Base-by-base conservation (phyloP, 2,113 vertebrate species). In the Myrmophylax atrothorax region DNA sequence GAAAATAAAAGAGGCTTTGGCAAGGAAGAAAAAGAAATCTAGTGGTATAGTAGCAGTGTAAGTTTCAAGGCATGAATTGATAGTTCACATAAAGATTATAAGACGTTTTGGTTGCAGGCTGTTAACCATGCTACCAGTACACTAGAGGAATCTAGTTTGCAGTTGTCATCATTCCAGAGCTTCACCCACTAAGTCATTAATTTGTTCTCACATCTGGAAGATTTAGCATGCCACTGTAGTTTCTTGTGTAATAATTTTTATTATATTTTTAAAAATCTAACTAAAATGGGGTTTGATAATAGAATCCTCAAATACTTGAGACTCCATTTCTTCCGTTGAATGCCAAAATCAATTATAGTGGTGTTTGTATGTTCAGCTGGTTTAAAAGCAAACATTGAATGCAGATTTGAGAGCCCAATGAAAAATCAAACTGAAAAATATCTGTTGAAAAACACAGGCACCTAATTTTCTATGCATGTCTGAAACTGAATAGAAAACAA, bases 131-230 rank as follows among this genome's bases (percentile, higher is more conserved):
- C 59, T 94, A 85, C 87, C 55, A 89, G 74, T 86, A 84, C 37
- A 28, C 85, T 80, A 70, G 70, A 80, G 59, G 83, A 96, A 37
- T 59, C 49, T 86, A 89, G 46, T 42, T 81, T 92, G 72, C 50
- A 40, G 42, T 93, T 96, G 77, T 95, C 92, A 91, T 86, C 79
- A 86, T 96, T 95, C 81, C 84, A 94, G 83, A 77, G 64, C 90
- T 94, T 84, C 79, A 87, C 64, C 81, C 73, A 72, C 50, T 50
- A 92, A 96, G 73, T 74, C 91, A 80, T 88, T 94, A 80, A 87
- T 89, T 76, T 90, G 53, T 82, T 77, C 63, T 95, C 23, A 40
- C 68, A 49, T 92, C 72, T 95, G 49, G 37, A 78, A 84, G 49
- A 91, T 79, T 79, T 69, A 89, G 47, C 60, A 53, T 69, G 42